Evolutionary conservation across 2,113 vertebrate genomes (phyloP), one percentile per base, ranked within the genome.

Genomic region (Notiomystis cincta): DNA sequence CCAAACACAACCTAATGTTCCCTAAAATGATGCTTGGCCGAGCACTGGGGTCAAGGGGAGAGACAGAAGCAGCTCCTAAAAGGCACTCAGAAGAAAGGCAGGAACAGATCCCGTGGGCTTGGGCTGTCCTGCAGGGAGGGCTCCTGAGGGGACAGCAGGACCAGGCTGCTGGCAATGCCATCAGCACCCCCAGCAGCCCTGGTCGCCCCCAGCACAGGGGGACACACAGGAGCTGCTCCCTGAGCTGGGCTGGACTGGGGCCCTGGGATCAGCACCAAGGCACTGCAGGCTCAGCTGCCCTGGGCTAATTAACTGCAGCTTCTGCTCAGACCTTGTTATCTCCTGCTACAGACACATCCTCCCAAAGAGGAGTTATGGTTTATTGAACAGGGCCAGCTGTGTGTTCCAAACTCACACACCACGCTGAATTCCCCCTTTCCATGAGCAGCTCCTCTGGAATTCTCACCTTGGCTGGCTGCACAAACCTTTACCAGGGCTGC

Each of bases 361-460:
- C 54, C 27, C 35, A 11, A 56, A 1, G 19, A 42, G 30, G n/a
- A 28, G 10, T 3, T 20, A 7, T 0, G 22, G 4, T 2, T 13
- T 9, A 13, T 1, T 27, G 19, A 28, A 7, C 20, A 3, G 25
- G 15, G 23, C 13, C 25, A 1, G 40, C 6, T 31, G 9, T 1
- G 6, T 0, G 42, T 14, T 13, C 10, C 48, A 50, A 2, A n/a
- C 45, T 6, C 78, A 20, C 15, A 8, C 24, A 8, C 3, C 8
- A 1, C 4, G 10, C 27, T 15, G 3, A 64, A 54, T 3, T 6
- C 53, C 45, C 38, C 10, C 35, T 54, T 42, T 15, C 18, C 11
- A 4, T 0, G 7, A 25, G 17, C 3, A 16, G 14, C 5, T 31
- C 30, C 9, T 3, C 9, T 0, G 2, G 6, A 42, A 18, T 19